Percentiles rank a stretch among this genome's conserved stretches.
phyloP scores from a whole-genome alignment of 1,140 invertebrate species.

The Sipha flava region DNA sequence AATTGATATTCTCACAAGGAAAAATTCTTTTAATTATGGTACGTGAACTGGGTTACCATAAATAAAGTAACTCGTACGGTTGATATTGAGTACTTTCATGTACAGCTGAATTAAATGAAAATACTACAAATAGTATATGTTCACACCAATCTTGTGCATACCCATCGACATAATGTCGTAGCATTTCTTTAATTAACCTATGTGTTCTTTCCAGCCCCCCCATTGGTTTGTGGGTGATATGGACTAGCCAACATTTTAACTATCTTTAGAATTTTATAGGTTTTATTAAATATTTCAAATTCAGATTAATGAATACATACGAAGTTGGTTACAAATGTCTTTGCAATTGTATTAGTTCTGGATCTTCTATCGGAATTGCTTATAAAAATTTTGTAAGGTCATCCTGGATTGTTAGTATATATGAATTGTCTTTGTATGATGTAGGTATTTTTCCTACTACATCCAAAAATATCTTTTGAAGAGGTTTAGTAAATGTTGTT shows the following conservation, averaged over 20 bases:
- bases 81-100: neutral
- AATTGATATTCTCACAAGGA: slow-evolving; percentile 39
- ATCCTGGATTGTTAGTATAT: too few species aligned
- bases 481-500: too few species aligned
- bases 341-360: too few species aligned
- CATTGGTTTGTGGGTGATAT: neutral
- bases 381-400: too few species aligned
- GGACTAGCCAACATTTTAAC: neutral
- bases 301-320: neutral
- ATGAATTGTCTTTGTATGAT: too few species aligned
- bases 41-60: neutral
- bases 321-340: too few species aligned
- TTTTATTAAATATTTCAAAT: neutral
- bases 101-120: neutral
- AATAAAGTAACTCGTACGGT: neutral
- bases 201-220: neutral
- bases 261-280: neutral
- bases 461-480: too few species aligned
- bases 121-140: neutral
- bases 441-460: too few species aligned
- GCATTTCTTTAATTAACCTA: neutral
- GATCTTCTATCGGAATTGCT: too few species aligned
- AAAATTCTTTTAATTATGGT: slow-evolving; percentile 35
- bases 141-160: neutral
- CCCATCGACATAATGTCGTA: neutral